A percentile compares a stretch with the other conserved stretches of the same genome.
phyloP scores from a whole-genome alignment of 1,140 invertebrate species.

The Nilaparvata lugens region DNA sequence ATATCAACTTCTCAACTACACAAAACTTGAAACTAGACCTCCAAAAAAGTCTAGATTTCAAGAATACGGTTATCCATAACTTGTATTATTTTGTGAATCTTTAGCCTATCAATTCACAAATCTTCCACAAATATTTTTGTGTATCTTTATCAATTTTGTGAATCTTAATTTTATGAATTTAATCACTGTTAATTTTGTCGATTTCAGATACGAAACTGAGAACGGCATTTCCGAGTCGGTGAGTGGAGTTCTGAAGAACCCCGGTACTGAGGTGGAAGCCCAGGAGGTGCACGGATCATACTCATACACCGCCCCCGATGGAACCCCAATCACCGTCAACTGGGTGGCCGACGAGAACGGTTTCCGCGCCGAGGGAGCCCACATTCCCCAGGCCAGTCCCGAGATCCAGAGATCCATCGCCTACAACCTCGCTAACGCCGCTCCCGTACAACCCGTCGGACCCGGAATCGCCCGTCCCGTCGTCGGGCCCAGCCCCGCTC shows the following conservation, averaged over 20 bases:
- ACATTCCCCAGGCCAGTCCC: slow-evolving; percentile 72
- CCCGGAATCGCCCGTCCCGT: not conserved
- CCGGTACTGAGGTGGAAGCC: slow-evolving; percentile 52
- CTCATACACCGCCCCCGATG: slow-evolving; percentile 45
- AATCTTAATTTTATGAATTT: not conserved
- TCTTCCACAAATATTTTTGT: not conserved
- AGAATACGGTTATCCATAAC: not conserved
- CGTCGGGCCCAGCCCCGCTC: not conserved
- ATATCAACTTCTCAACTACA: too few species aligned
- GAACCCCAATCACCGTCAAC: slow-evolving; percentile 54
- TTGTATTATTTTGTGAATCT: not conserved
- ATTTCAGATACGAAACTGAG: slow-evolving; percentile 68
- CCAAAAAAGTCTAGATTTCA: not conserved
- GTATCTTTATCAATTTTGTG: not conserved
- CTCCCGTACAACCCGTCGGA: not conserved
- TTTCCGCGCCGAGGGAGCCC: slow-evolving; percentile 68
- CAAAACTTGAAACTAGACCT: too few species aligned
- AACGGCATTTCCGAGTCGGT: slow-evolving; percentile 76
- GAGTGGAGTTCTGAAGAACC: slow-evolving; percentile 61
- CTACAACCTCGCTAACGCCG: slow-evolving; percentile 2
- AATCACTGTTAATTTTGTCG: slow-evolving; percentile 24
- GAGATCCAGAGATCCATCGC: slow-evolving; percentile 72
- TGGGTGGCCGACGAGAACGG: slow-evolving; percentile 77
- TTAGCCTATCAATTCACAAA: not conserved
- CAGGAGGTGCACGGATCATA: slow-evolving; percentile 66